Percentiles rank a stretch among this genome's conserved stretches.
Evolutionary conservation across 2,113 vertebrate genomes (phyloP).

Genomic region (Pseudopipra pipra): DNA sequence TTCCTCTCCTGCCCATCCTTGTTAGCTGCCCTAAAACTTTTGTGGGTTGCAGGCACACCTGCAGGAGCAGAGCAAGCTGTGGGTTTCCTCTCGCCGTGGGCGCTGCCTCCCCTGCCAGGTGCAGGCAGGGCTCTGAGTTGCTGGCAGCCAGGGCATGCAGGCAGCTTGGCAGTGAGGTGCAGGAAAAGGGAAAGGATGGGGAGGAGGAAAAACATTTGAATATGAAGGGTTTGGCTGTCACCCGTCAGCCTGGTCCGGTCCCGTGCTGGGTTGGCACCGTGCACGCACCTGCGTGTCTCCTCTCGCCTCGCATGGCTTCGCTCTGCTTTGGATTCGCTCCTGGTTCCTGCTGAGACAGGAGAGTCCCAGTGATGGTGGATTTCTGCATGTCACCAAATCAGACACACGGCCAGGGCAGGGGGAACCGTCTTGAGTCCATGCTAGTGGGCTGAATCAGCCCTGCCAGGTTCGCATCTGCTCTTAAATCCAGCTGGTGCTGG

Average conservation of each 20-base stretch:
- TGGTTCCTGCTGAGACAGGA: not conserved
- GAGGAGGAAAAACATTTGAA: not conserved
- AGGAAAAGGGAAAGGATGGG: not conserved
- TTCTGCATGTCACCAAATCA: not conserved
- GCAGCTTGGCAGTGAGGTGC: not conserved
- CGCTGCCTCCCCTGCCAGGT: not conserved
- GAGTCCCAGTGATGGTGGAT: not conserved
- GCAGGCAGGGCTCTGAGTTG: not conserved
- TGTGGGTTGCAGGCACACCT: conserved; percentile 7
- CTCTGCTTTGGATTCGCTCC: not conserved
- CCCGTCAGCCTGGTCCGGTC: not conserved
- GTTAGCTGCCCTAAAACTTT: not conserved
- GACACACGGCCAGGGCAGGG: not conserved
- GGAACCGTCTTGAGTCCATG: not conserved
- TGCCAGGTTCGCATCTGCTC: rapidly evolving
- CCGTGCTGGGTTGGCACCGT: not conserved
- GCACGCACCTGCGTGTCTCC: not conserved
- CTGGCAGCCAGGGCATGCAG: not conserved
- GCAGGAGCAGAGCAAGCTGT: not conserved
- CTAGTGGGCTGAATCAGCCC: rapidly evolving
- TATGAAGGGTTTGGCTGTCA: not conserved
- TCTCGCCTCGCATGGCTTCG: rapidly evolving
- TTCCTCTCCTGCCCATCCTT: not conserved
- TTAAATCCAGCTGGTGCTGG: not conserved
- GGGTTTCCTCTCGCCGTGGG: not conserved